Conservation (phyloP, 2,113 vertebrate genomes). For the Solea solea region DNA sequence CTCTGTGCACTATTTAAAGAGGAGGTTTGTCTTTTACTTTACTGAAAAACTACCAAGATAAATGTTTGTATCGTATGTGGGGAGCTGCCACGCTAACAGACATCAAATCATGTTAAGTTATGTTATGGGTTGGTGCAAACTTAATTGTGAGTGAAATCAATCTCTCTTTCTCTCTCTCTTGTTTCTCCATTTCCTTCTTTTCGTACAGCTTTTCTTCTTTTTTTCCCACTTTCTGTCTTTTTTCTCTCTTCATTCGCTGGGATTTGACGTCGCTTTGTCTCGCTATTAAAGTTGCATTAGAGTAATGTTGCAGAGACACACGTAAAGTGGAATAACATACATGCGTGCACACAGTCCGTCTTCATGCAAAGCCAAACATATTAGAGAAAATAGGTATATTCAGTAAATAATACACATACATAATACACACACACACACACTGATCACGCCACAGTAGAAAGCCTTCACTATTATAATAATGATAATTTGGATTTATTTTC, state of each 20-base stretch:
- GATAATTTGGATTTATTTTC: too few species aligned
- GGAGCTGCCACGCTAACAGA: conserved; percentile 28
- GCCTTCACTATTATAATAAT: too few species aligned
- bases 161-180: neutral
- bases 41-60: too few species aligned
- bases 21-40: too few species aligned
- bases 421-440: too few species aligned
- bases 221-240: neutral
- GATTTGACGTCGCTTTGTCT: conserved; percentile 29
- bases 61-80: too few species aligned
- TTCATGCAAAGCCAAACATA: neutral
- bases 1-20: too few species aligned
- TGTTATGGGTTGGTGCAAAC: neutral
- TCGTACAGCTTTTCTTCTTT: too few species aligned
- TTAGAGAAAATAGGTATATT: neutral
- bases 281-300: conserved; percentile 32
- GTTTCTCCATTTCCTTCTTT: too few species aligned
- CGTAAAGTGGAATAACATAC: conserved; percentile 19
- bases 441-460: conserved; percentile 9
- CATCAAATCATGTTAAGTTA: conserved; percentile 28
- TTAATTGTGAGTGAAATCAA: conserved; percentile 5
- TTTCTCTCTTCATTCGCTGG: conserved; percentile 23
- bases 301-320: conserved; percentile 38
- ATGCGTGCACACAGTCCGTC: neutral
- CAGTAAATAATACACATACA: neutral